A percentile compares a stretch with the other conserved stretches of the same genome.
These are phyloP conservation scores for Ceratina calcarata DNA, from an alignment of 1,140 invertebrate genomes.

Conservation along the genomic window DNA sequence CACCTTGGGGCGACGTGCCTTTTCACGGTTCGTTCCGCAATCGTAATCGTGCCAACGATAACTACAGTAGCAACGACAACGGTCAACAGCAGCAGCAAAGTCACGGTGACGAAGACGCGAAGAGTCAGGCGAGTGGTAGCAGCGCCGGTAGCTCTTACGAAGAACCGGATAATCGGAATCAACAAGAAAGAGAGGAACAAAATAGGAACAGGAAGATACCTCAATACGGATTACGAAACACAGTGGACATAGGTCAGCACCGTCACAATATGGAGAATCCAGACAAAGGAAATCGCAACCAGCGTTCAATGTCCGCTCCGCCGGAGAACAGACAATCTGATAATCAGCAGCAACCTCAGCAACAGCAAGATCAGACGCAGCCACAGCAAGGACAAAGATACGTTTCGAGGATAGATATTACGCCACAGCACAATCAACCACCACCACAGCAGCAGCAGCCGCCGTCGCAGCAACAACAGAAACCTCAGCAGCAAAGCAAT, in stretches of 20 bases:
- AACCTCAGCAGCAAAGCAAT: constrained; percentile 72
- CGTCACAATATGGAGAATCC: constrained; percentile 82
- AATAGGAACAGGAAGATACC: constrained; percentile 79
- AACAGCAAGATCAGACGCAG: constrained; percentile 62
- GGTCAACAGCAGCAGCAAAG: constrained; percentile 49
- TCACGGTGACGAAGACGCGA: constrained; percentile 76
- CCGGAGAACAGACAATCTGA: constrained; percentile 75
- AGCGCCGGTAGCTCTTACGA: constrained; percentile 76
- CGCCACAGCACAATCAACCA: constrained; percentile 72
- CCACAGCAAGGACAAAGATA: constrained; percentile 70
- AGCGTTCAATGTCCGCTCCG: constrained; percentile 87
- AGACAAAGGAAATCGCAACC: constrained; percentile 81
- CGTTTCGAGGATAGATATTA: constrained; percentile 82
- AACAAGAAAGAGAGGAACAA: constrained; percentile 55
- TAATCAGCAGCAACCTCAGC: constrained; percentile 57
- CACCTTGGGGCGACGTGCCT: constrained; percentile 78
- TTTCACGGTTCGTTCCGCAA: constrained; percentile 70
- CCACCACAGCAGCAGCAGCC: constrained; percentile 38
- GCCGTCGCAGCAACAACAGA: constrained; percentile 63
- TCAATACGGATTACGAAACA: constrained; percentile 87
- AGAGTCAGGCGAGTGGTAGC: constrained; percentile 73
- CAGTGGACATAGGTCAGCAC: constrained; percentile 87
- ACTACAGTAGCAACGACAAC: constrained; percentile 46
- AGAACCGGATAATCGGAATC: constrained; percentile 67
- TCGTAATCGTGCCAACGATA: constrained; percentile 73